Base-by-base conservation (phyloP, 1,140 invertebrate genomes). In the Dendroctonus valens region DNA sequence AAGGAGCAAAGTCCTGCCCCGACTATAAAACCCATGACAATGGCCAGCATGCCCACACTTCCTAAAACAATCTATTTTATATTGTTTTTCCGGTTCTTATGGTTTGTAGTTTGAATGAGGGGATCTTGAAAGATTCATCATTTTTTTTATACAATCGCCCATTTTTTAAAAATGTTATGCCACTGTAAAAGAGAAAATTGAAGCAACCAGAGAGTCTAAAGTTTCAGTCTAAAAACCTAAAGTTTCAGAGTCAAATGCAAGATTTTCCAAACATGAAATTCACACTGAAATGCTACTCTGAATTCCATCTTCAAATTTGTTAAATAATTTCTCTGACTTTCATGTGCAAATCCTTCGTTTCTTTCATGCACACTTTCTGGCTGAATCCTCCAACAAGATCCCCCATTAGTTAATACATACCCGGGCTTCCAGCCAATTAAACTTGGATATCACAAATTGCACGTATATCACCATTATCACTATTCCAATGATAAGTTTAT, bases 21-120 rank as follows among this genome's bases (percentile, higher is more conserved):
- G 15, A 88, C 83, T 2, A 88, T 75, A 66, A 92, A 89, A n/a
- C 91, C 86, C 79, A 91, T 84, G n/a, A 85, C 88, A 58, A 92
- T 86, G 73, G 86, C 87, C 6, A 88, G 72, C 37, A 94, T 76
- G 44, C 90, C 91, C 52, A 87, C 81, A 67, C 83, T 77, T 11
- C 86, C 87, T 41, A 89, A 76, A 62, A 83, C 83, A 67, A 84
- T 77, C 81, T 83, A 66, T 54, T 73, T 74, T 61, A 65, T 49
- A 12, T 9, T 62, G 55, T 51, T 61, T 51, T 55, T 26, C 44
- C 7, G 12, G 5, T 52, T 37, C 40, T 55, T 39, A 39, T 9
- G 38, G 40, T 44, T 60, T 46, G 7, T 57, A 57, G 40, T 42
- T 62, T 11, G 37, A 42, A 15, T 65, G 37, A n/a, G 41, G 15